A percentile compares a stretch with the other conserved stretches of the same genome.
Evolutionary conservation across 2,888 invertebrate genomes (phyloP).

Genomic region (Dioctria rufipes): DNA sequence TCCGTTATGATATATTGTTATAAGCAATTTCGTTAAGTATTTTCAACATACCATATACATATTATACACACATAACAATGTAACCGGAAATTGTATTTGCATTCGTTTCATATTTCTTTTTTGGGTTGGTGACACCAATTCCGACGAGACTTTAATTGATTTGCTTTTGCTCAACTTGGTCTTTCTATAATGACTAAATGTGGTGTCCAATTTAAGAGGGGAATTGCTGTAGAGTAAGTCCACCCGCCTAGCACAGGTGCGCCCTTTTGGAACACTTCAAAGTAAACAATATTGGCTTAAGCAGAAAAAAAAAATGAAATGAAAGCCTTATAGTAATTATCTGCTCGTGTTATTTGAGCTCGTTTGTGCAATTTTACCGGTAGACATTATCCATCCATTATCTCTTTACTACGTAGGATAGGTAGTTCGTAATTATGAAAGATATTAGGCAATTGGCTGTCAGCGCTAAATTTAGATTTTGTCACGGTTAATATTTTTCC

Average conservation of each 20-base stretch:
- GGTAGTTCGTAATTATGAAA: no score
- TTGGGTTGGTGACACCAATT: slow-evolving; percentile 29
- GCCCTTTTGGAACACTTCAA: background rate
- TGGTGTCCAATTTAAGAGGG: background rate
- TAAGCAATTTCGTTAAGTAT: no score
- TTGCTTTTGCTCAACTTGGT: slow-evolving; percentile 13
- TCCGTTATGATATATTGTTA: no score
- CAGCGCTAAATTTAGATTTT: no score
- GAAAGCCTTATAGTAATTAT: background rate
- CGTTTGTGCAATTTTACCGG: background rate
- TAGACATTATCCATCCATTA: background rate
- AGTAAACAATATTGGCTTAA: no score
- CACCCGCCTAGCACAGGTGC: slow-evolving; percentile 3
- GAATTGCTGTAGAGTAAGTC: background rate
- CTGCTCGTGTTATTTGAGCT: background rate
- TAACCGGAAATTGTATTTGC: slow-evolving; percentile 47
- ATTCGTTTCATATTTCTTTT: slow-evolving; percentile 9
- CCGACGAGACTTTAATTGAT: slow-evolving; percentile 23
- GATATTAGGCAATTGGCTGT: no score
- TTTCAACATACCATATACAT: no score
- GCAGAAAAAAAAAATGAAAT: no score
- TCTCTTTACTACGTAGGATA: no score
- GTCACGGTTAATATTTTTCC: no score
- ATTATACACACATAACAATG: background rate
- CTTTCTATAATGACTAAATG: background rate